Conservation (phyloP, 2,888 invertebrate species). For the Rhopalosiphum nymphaeae region DNA sequence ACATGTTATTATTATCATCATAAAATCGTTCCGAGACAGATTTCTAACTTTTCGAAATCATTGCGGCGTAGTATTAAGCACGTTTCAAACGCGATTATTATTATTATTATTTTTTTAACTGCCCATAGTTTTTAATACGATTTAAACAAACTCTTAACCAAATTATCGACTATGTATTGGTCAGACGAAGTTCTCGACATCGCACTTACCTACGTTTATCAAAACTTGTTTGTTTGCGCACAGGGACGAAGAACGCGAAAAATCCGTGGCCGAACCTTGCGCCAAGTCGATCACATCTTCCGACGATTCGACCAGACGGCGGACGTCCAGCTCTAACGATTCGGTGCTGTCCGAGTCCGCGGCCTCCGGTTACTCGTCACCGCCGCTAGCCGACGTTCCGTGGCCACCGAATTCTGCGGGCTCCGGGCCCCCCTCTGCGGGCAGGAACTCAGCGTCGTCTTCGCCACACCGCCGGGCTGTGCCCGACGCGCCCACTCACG, state of each 20-base stretch:
- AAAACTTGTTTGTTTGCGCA: not conserved
- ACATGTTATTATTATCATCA: not conserved
- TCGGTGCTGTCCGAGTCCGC: constrained; percentile 74
- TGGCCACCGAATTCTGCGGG: constrained; percentile 56
- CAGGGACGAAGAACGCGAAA: constrained; percentile 78
- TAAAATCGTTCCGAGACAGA: not conserved
- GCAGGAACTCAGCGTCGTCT: constrained; percentile 48
- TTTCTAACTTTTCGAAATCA: not conserved
- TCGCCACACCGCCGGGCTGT: constrained; percentile 45
- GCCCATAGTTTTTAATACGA: not conserved
- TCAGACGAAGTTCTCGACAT: not conserved
- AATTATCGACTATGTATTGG: not conserved
- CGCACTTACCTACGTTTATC: not conserved
- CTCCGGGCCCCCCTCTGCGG: not conserved
- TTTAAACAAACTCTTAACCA: not conserved
- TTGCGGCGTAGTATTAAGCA: not conserved
- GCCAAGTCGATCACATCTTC: constrained; percentile 75
- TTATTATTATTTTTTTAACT: not conserved
- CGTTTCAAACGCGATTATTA: not conserved
- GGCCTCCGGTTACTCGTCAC: constrained; percentile 66
- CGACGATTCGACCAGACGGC: constrained; percentile 75
- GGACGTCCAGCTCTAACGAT: constrained; percentile 76
- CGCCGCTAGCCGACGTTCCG: constrained; percentile 59
- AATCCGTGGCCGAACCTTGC: constrained; percentile 71
- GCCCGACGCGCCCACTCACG: constrained; percentile 68